Conservation (phyloP, 2,797 vertebrate species). For the Lindbergichthys nudifrons region DNA sequence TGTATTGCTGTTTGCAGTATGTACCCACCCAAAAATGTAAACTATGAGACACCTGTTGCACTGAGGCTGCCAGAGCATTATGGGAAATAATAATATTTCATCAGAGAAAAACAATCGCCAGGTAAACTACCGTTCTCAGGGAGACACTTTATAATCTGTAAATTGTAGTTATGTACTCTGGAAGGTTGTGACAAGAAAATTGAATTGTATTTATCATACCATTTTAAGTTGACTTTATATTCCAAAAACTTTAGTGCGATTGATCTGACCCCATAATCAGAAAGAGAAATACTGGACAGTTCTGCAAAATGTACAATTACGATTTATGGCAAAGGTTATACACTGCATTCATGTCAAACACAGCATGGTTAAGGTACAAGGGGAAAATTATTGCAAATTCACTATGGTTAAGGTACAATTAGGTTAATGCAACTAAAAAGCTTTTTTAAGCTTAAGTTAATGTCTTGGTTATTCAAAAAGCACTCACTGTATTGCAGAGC, state of each 20-base stretch:
- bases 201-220: too few species aligned
- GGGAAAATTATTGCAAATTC: background rate
- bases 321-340: background rate
- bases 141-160: constrained; percentile 40
- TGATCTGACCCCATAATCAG: background rate
- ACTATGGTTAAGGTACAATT: background rate
- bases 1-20: background rate
- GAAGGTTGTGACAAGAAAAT: background rate
- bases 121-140: constrained; percentile 33
- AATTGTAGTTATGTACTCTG: constrained; percentile 6
- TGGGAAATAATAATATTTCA: constrained; percentile 36
- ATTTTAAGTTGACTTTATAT: too few species aligned
- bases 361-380: background rate
- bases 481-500: background rate
- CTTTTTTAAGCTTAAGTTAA: background rate
- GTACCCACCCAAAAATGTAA: background rate
- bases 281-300: background rate
- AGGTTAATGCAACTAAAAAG: background rate
- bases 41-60: constrained; percentile 39
- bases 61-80: constrained; percentile 16
- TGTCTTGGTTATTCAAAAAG: background rate
- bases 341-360: background rate
- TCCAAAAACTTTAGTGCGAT: background rate
- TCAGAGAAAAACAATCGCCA: constrained; percentile 26
- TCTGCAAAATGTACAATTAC: background rate